Base-by-base conservation (phyloP, 2,888 invertebrate genomes). In the Caenorhabditis angaria region DNA sequence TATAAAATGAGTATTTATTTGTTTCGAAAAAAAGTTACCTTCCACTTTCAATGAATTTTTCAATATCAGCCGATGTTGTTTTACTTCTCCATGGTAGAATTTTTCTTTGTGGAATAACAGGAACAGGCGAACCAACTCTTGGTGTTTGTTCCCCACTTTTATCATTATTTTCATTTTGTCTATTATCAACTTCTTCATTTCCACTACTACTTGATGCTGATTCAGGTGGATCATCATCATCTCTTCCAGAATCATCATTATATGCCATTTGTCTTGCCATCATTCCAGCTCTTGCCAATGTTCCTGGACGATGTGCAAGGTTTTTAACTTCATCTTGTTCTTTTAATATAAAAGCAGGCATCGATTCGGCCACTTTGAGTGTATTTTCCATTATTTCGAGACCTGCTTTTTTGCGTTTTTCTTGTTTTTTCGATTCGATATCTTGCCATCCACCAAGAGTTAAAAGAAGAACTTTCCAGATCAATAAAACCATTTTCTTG, bases 381-480 rank as follows among this genome's bases (percentile, higher is more conserved):
- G 97, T 95, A 88, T 99, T 96, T 90, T 99, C 97, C 70, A 93
- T 90, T 2, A 92, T 91, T 35, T 92, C 91, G 77, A 99, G 90
- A 1, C 78, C 80, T 18, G 56, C 57, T 4, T 67, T 73, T 2
- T 61, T 47, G 29, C 86, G 65, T 24, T 72, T 75, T 18, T 67
- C 79, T 69, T 80, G 84, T 66, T 85, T 86, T 59, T 93, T 89
- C 79, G 92, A 91, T 85, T 93, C 92, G 29, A 97, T 89, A 65
- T 92, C 92, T 68, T 93, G 92, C 86, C 94, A 94, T 8, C 97
- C 97, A 25, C 99, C 99, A 58, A 99, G 90, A 18, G 88, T 87
- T 77, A 96, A 92, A 61, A 99, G 90, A 67, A 97, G 91, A 12
- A 94, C 91, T 90, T 99, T 99, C 99, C 99, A 99, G 1, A 97